Base-by-base conservation (phyloP, 2,113 vertebrate genomes). In the Tor tambroides region DNA sequence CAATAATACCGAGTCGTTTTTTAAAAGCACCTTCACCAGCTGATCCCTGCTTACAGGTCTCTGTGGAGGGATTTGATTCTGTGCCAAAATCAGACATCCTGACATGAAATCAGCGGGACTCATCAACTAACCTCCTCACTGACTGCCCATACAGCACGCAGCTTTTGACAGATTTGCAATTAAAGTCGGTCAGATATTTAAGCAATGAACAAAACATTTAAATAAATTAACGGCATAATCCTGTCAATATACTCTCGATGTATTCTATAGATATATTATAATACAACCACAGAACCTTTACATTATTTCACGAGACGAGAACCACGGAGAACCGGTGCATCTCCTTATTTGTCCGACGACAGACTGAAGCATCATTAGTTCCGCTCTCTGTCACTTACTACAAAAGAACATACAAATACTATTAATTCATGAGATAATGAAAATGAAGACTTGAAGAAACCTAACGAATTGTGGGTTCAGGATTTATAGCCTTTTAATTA, bases 1-100 rank as follows among this genome's bases (percentile, higher is more conserved):
- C 41, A 0, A 96, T 0, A 21, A 97, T 17, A 0, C 97, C 97
- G 87, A 97, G 94, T 0, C 46, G 38, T 17, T 89, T 94, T 9
- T 86, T 91, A 23, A 85, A 85, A 17, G 87, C 14, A 2, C 51
- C 0, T 0, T 10, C 76, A 32, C 19, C 38, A 5, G 38, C 30
- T 0, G 14, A 21, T 6, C 10, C 81, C 6, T 15, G 23, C 8
- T 75, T 75, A 77, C 15, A 49, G 56, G 63, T 21, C 51, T 2
- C 61, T 61, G 35, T 23, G 46, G 17, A 2, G 71, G 46, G 2
- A 80, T 23, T 15, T 69, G 51, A 0, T 86, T 84, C 30, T 76
- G 56, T 4, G 91, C 67, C 91, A 91, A 91, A 38, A 54, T 54
- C 80, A 38, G 63, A 87, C 89, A 90, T 89, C 2, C 49, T 51